Base-by-base conservation (phyloP, 2,888 invertebrate genomes). In the Caenorhabditis imperialis region DNA sequence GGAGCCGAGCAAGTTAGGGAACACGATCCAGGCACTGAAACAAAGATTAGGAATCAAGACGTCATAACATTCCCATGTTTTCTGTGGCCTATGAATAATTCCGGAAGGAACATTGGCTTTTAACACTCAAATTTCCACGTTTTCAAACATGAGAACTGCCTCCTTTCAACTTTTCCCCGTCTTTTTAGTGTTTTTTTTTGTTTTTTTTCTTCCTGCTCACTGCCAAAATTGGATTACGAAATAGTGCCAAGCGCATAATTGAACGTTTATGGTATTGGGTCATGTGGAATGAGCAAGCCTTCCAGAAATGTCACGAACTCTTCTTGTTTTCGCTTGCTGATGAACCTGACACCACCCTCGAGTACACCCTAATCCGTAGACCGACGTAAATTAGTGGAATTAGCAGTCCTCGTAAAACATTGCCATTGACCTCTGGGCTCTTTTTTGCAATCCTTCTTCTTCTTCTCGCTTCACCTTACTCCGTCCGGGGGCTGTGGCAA, bases 1-100 rank as follows among this genome's bases (percentile, higher is more conserved):
- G 83, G 92, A 92, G 25, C 88, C 88, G 62, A 90, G 75, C n/a
- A 89, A 79, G 5, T 88, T 88, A 14, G 89, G 74, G 58, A 90
- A 74, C 53, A 90, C 65, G 81, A 90, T 85, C 89, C 89, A 89
- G 58, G 87, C 83, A 76, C 90, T 90, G 87, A 61, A 88, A 86
- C 40, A n/a, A n/a, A n/a, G n/a, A n/a, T n/a, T n/a, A n/a, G n/a
- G n/a, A n/a, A n/a, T n/a, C n/a, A n/a, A n/a, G n/a, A n/a, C n/a
- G n/a, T n/a, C n/a, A n/a, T n/a, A n/a, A n/a, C n/a, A n/a, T n/a
- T n/a, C n/a, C n/a, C n/a, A n/a, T n/a, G n/a, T n/a, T n/a, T n/a
- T n/a, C n/a, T n/a, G n/a, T n/a, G n/a, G n/a, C n/a, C n/a, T 8
- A 58, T 58, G 18, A 58, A 35, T 38, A 33, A 58, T 58, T 58